Evolutionary conservation across 2,113 vertebrate genomes (phyloP).

Genomic region (Chaetorhynchus papuensis): DNA sequence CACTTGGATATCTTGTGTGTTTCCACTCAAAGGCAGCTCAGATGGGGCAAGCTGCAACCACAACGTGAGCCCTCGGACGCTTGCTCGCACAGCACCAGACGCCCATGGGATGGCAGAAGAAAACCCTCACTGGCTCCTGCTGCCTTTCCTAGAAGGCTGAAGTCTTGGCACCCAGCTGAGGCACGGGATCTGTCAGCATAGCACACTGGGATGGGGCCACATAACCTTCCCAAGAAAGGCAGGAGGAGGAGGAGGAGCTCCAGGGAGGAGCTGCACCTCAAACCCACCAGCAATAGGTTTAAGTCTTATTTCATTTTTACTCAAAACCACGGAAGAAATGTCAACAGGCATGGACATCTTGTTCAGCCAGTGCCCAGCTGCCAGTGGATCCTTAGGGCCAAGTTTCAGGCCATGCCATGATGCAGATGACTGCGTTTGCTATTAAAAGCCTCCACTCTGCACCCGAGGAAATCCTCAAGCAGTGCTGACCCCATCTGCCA

Average conservation of each 20-base stretch:
- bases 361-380: neutral
- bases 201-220: neutral
- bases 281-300: neutral
- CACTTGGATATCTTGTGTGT: fast-evolving
- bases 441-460: neutral
- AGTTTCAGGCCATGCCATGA: neutral
- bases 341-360: fast-evolving
- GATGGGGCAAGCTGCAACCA: neutral
- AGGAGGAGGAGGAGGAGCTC: too few species aligned
- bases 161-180: neutral
- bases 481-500: neutral
- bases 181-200: neutral
- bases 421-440: neutral
- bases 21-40: neutral
- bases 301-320: neutral
- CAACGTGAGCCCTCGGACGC: fast-evolving
- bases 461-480: neutral
- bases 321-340: neutral
- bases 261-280: neutral
- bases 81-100: neutral
- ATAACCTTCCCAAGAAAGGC: neutral
- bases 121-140: neutral
- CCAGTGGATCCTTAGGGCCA: neutral
- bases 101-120: neutral
- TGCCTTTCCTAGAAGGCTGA: neutral